Conservation (phyloP, 2,113 vertebrate genomes). For the Herpetotheres cachinnans region DNA sequence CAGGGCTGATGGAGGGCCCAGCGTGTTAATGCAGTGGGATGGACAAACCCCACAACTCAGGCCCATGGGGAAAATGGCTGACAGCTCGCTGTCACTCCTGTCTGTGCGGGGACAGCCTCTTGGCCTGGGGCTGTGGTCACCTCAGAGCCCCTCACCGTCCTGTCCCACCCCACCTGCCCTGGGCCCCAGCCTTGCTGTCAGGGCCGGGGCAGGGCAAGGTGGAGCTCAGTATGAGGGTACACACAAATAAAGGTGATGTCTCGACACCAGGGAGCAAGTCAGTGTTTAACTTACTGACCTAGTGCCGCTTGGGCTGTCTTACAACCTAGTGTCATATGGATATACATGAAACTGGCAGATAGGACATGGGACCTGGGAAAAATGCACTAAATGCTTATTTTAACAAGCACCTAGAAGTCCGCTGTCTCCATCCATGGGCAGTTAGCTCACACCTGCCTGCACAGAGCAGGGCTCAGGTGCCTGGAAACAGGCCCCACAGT, state of each 20-base stretch:
- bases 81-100: neutral
- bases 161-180: neutral
- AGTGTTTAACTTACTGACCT: neutral
- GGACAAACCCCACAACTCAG: neutral
- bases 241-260: neutral
- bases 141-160: neutral
- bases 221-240: neutral
- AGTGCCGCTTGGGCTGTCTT: neutral
- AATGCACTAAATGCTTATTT: neutral
- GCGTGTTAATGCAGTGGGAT: too few relatives aligned
- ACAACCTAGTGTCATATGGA: neutral
- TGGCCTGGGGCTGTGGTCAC: too few relatives aligned
- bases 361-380: rapidly evolving
- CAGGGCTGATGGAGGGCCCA: neutral
- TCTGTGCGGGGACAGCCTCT: neutral
- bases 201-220: neutral
- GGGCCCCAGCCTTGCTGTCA: neutral
- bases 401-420: too few relatives aligned
- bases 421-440: too few relatives aligned
- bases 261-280: neutral
- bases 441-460: neutral
- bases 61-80: neutral
- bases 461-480: neutral
- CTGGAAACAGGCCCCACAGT: neutral
- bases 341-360: rapidly evolving